Percentiles rank a stretch among this genome's conserved stretches.
Conservation (phyloP, 1,140 invertebrate genomes). For the Aphidius gifuensis region DNA sequence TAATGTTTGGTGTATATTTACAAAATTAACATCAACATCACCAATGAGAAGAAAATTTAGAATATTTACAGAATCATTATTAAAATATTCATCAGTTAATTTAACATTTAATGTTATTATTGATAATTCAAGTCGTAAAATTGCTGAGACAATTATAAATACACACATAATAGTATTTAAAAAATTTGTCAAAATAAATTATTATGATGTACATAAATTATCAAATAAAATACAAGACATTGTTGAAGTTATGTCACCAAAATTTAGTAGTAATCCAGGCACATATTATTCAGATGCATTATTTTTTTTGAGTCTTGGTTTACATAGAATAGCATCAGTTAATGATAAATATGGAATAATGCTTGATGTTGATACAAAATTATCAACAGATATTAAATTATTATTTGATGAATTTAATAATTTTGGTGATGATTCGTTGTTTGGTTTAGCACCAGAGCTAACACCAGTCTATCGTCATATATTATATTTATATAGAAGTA, state of each 20-base stretch:
- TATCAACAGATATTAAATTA: slow-evolving; percentile 66
- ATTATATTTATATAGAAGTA: slow-evolving; percentile 66
- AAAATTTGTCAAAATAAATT: slow-evolving; percentile 57
- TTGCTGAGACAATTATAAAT: slow-evolving; percentile 60
- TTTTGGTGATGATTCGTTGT: slow-evolving; percentile 61
- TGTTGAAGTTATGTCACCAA: slow-evolving; percentile 66
- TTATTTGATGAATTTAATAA: slow-evolving; percentile 69
- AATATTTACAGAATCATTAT: slow-evolving; percentile 59
- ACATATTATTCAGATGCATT: slow-evolving; percentile 80
- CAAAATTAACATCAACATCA: slow-evolving; percentile 60
- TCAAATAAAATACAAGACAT: slow-evolving; percentile 63
- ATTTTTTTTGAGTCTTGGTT: slow-evolving; percentile 76
- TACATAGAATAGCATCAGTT: slow-evolving; percentile 68
- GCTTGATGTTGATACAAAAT: slow-evolving; percentile 78
- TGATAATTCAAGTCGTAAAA: slow-evolving; percentile 62
- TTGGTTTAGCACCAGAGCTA: slow-evolving; percentile 74
- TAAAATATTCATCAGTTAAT: slow-evolving; percentile 54
- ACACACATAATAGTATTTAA: slow-evolving; percentile 45
- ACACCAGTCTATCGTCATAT: slow-evolving; percentile 81
- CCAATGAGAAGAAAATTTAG: slow-evolving; percentile 61
- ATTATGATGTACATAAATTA: slow-evolving; percentile 64
- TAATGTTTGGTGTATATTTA: slow-evolving; percentile 60
- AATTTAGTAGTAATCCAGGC: slow-evolving; percentile 74
- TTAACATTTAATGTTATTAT: slow-evolving; percentile 68
- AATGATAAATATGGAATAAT: slow-evolving; percentile 66